Base-by-base conservation (phyloP, 2,113 vertebrate genomes). In the Planiliza haematocheilus region DNA sequence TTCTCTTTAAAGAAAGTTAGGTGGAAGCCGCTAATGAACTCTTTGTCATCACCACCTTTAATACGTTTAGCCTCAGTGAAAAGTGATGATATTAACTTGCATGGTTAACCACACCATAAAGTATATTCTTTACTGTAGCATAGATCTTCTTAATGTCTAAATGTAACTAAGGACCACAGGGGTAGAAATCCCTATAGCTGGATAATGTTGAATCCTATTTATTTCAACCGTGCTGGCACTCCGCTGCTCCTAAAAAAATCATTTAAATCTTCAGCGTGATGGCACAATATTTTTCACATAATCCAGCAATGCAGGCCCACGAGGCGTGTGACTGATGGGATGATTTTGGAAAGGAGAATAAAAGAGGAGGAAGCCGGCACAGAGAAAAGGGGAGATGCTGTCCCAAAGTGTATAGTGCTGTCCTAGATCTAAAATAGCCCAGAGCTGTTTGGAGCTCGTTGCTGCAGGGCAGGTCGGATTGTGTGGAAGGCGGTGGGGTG, bases 401-500 rank as follows among this genome's bases (percentile, higher is more conserved):
- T 85, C 86, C 80, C 79, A 59, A 75, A 71, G 86, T 69, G 84
- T 66, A 70, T 66, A 52, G 63, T 60, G 56, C 84, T 87, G 90
- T 81, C 91, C 89, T 87, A 87, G 74, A 91, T 91, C 77, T 72
- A 81, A 91, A 92, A 91, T 91, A 90, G 79, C 89, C 84, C 62
- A 41, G 67, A 67, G 86, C 74, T 49, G 85, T 59, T 59, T 30
- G 70, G 59, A 77, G 72, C 60, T 42, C 18, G 16, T 63, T 46
- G 61, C 79, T 89, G 42, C 51, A 49, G 87, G 79, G 75, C 76
- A 85, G 72, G 66, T 82, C 68, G 81, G 78, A 86, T 79, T 78
- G 67, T 78, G 65, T 70, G 10, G 36, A 56, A 18, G 50, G 52
- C 11, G 16, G 16, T 30, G 24, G 24, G 24, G 24, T 30, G 24